phyloP scores from a whole-genome alignment of 1,140 invertebrate species.

The Scaptodrosophila lebanonensis region DNA sequence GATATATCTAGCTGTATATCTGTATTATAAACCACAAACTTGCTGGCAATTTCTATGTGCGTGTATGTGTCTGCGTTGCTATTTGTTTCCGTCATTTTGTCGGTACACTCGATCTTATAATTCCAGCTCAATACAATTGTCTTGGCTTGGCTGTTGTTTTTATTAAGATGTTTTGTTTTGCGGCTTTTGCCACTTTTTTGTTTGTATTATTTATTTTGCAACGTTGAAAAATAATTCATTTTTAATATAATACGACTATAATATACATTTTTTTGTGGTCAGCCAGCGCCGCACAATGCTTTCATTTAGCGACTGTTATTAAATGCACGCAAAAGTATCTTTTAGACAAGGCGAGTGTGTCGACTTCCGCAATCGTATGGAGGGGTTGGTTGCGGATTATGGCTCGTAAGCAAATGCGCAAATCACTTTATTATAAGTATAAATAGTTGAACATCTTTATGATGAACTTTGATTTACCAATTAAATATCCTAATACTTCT shows the following conservation, averaged over 20 bases:
- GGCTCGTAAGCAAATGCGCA: slow-evolving; percentile 51
- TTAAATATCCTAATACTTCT: no score
- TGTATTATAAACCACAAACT: slow-evolving; percentile 17
- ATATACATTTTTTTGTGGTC: slow-evolving; percentile 20
- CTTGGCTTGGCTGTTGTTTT: slow-evolving; percentile 11
- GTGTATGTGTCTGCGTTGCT: slow-evolving; percentile 32
- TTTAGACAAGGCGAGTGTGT: slow-evolving; percentile 10
- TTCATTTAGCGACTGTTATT: slow-evolving; percentile 53
- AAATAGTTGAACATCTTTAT: slow-evolving; percentile 26
- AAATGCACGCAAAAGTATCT: slow-evolving; percentile 39
- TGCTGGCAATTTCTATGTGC: slow-evolving; percentile 9
- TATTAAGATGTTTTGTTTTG: slow-evolving; percentile 33
- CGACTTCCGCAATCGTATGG: slow-evolving; percentile 38
- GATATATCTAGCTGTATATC: slow-evolving; percentile 28
- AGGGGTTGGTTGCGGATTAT: not conserved
- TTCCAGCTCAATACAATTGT: slow-evolving; percentile 9
- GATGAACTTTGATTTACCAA: no score
- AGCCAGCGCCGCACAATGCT: slow-evolving; percentile 24
- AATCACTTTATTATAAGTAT: slow-evolving; percentile 61
- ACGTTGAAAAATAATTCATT: slow-evolving; percentile 41
- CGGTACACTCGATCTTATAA: slow-evolving; percentile 22
- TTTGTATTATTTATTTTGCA: no score
- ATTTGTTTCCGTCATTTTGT: slow-evolving; percentile 37
- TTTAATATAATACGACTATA: slow-evolving; percentile 39
- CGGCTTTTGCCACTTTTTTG: slow-evolving; percentile 32